Evolutionary conservation across 2,113 vertebrate genomes (phyloP).

Genomic region (Equus przewalskii): DNA sequence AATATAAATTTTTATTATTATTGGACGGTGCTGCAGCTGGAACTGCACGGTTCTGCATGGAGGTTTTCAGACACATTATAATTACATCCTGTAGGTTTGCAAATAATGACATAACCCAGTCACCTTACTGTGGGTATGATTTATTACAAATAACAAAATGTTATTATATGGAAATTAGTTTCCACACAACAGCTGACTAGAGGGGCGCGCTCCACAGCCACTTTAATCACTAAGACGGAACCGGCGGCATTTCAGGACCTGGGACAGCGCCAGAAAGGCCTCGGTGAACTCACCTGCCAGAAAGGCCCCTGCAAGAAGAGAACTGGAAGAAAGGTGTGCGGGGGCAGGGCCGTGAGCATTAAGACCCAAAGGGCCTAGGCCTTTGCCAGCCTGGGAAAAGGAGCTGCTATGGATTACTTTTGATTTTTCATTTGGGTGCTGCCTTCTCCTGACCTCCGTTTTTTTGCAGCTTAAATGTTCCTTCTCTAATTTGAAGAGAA

Average conservation of each 20-base stretch:
- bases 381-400: background rate
- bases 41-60: conserved; percentile 65
- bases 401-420: background rate
- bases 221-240: conserved; percentile 64
- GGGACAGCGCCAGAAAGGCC: conserved; percentile 60
- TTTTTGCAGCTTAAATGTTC: conserved; percentile 4
- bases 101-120: conserved; percentile 84
- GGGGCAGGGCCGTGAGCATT: background rate
- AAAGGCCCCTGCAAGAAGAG: background rate
- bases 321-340: background rate
- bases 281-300: background rate
- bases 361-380: background rate
- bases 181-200: conserved; percentile 73
- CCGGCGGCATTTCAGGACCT: conserved; percentile 68
- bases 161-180: conserved; percentile 85
- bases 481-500: conserved; percentile 31
- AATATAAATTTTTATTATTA: conserved; percentile 82
- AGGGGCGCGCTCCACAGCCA: conserved; percentile 57
- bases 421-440: background rate
- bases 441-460: background rate
- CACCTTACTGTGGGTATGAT: conserved; percentile 80
- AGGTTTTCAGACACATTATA: conserved; percentile 74
- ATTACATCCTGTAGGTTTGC: conserved; percentile 81
- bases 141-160: conserved; percentile 86
- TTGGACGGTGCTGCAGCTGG: conserved; percentile 36